Evolutionary conservation across 2,797 vertebrate species (phyloP), one percentile per base, ranked within the genome.

Genomic region (Rhabdophis nuchalis): DNA sequence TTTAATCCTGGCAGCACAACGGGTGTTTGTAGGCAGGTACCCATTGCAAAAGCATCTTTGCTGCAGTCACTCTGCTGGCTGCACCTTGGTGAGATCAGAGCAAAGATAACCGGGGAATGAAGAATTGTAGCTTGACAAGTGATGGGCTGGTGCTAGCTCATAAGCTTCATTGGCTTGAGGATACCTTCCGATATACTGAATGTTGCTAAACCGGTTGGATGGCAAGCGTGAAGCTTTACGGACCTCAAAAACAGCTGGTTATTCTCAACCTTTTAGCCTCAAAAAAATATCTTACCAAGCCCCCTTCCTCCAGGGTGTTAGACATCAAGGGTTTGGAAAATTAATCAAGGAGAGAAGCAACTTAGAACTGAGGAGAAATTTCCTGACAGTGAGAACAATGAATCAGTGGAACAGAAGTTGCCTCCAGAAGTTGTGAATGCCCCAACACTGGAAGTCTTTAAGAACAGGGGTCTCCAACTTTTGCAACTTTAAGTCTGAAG

Each of bases 141-240:
- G 32, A 53, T 23, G 36, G 72, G 36, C 85, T 4, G 0, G 36
- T 13, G 86, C 11, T 41, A 23, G 23, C 0, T 57, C 1, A 7
- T 0, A 0, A 0, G 0, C 7, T 0, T 52, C 18, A 7, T 61
- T 68, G 90, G 23, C 89, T 57, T 85, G 25, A 0, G 0, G 41
- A 36, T 87, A 91, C n/a, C 82, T 0, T 0, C 0, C 50, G 46
- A 5, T 41, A 50, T 2, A 0, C 87, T 11, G 32, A 82, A 94
- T 91, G 90, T 3, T 32, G 91, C 53, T 0, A 4, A 86, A 86
- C 90, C 88, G 25, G 93, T 91, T 85, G 89, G 87, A 50, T 82
- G 86, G 89, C 14, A 6, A 27, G 23, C 52, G n/a, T 60, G n/a
- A 93, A 3, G 13, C 54, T 29, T 91, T 11, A 0, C 0, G 20